phyloP scores from a whole-genome alignment of 2,797 vertebrate species.

The Chelonia mydas region DNA sequence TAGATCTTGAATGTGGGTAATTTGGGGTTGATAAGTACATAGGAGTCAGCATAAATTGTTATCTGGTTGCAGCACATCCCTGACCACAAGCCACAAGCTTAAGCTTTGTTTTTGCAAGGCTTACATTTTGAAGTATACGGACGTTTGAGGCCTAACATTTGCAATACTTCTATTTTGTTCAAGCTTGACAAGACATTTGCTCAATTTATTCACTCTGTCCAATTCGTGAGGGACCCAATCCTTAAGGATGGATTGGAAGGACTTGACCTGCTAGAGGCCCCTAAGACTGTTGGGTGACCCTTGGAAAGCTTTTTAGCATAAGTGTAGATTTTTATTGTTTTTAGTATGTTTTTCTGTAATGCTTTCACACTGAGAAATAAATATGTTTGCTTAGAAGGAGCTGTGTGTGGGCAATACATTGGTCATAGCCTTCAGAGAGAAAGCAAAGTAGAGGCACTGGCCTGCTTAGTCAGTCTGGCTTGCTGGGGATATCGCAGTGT shows the following conservation, averaged over 20 bases:
- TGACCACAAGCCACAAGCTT: too few relatives aligned
- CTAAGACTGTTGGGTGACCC: neutral
- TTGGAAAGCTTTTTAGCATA: neutral
- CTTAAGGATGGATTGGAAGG: neutral
- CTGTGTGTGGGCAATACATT: neutral
- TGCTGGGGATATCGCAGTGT: neutral
- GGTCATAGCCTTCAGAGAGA: neutral
- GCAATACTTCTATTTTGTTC: too few relatives aligned
- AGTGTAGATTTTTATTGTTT: neutral
- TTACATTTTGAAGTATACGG: too few relatives aligned
- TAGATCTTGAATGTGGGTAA: too few relatives aligned
- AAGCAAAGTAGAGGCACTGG: neutral
- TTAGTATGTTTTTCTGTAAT: neutral
- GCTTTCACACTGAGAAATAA: neutral
- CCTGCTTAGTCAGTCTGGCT: neutral
- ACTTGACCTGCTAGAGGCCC: neutral
- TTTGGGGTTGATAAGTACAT: too few relatives aligned
- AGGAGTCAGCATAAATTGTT: too few relatives aligned
- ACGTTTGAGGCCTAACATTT: too few relatives aligned
- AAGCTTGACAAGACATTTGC: too few relatives aligned
- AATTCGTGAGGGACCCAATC: neutral
- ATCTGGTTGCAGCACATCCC: too few relatives aligned
- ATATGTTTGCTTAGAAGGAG: neutral
- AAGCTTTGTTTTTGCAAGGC: too few relatives aligned
- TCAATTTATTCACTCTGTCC: too few relatives aligned